Evolutionary conservation across 2,113 vertebrate genomes (phyloP).

Genomic region (Myocastor coypus): DNA sequence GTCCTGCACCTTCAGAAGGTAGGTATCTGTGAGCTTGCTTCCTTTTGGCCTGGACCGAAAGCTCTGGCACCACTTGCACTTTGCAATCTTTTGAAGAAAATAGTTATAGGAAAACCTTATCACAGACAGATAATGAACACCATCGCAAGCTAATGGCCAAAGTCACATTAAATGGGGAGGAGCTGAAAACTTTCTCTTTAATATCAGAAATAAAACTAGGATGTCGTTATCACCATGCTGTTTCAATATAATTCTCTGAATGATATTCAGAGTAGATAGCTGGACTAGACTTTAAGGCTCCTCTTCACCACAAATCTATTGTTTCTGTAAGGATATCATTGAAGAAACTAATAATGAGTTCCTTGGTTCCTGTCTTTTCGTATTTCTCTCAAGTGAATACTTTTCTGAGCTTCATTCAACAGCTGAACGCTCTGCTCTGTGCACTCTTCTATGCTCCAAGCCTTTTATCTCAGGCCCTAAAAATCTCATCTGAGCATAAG

Average conservation of each 20-base stretch:
- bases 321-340: background rate
- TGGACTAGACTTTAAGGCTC: background rate
- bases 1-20: conserved; percentile 99
- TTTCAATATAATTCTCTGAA: background rate
- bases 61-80: conserved; percentile 94
- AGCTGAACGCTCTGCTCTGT: background rate
- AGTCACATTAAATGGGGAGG: too few relatives aligned
- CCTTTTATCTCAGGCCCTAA: background rate
- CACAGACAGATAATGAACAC: too few relatives aligned
- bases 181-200: background rate
- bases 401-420: background rate
- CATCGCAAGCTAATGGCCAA: too few relatives aligned
- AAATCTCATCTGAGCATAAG: background rate
- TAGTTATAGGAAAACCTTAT: background rate
- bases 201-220: background rate
- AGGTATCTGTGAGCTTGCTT: conserved; percentile 99
- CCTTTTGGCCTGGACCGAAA: conserved; percentile 98
- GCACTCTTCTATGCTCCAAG: background rate
- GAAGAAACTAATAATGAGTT: background rate
- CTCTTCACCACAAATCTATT: background rate
- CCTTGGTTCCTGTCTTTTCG: background rate
- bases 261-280: background rate
- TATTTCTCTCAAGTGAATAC: background rate
- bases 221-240: background rate
- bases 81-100: background rate